These are phyloP conservation scores for Sturmia bella DNA, from an alignment of 2,888 invertebrate genomes.

Conservation along the genomic window DNA sequence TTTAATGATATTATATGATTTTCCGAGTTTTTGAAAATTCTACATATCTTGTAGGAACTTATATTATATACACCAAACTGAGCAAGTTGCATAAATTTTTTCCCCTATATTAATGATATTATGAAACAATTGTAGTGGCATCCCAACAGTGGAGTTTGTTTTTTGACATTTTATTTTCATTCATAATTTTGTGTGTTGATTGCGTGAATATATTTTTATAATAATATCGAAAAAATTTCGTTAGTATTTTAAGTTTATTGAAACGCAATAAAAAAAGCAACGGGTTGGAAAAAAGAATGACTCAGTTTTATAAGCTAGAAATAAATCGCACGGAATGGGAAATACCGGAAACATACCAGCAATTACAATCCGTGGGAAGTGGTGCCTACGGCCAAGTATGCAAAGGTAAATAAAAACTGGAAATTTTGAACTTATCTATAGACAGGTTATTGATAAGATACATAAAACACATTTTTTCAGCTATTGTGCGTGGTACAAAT, in stretches of 20 bases:
- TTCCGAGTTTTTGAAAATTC: too few species aligned
- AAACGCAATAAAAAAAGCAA: neutral
- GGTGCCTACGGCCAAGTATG: constrained; percentile 98
- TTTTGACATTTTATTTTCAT: constrained; percentile 74
- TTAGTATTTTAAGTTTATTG: constrained; percentile 8
- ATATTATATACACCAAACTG: too few species aligned
- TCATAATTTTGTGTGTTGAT: constrained; percentile 57
- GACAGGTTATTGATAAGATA: constrained; percentile 39
- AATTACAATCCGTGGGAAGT: constrained; percentile 95
- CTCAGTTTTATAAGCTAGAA: constrained; percentile 92
- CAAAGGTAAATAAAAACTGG: constrained; percentile 74
- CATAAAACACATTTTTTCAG: constrained; percentile 56
- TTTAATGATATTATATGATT: too few species aligned
- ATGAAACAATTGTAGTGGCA: constrained; percentile 16
- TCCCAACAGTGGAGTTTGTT: constrained; percentile 10
- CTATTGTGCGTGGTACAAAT: constrained; percentile 74
- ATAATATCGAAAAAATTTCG: neutral
- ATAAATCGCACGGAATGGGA: constrained; percentile 99
- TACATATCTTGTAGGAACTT: too few species aligned
- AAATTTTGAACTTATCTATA: constrained; percentile 6
- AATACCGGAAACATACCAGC: constrained; percentile 95
- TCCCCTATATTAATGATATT: neutral
- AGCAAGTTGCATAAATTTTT: neutral
- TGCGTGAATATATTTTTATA: constrained; percentile 58
- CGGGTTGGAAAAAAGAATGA: constrained; percentile 82